A percentile compares a stretch with the other conserved stretches of the same genome.
These are phyloP conservation scores for Syngnathoides biaculeatus DNA, from an alignment of 2,113 vertebrate species.

Conservation along the genomic window DNA sequence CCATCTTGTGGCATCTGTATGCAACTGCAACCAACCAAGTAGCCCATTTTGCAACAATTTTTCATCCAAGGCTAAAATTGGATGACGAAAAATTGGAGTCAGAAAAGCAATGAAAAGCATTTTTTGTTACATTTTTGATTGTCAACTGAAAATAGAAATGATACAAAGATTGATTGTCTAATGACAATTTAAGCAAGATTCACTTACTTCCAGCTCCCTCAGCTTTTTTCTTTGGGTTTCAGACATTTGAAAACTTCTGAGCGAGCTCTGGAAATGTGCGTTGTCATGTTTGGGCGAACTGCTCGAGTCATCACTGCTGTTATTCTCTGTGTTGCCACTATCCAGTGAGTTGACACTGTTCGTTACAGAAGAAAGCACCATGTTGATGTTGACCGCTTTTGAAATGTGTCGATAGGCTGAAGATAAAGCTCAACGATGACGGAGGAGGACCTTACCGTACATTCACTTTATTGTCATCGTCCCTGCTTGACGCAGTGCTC, in stretches of 20 bases:
- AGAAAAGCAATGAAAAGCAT: too few species aligned
- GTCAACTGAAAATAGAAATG: not conserved
- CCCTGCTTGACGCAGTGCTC: conserved; percentile 51
- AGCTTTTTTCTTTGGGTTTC: conserved; percentile 75
- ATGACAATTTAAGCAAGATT: not conserved
- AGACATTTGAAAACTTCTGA: conserved; percentile 72
- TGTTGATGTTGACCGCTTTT: not conserved
- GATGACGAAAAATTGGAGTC: too few species aligned
- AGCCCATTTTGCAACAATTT: too few species aligned
- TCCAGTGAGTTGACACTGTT: conserved; percentile 59
- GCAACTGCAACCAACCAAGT: too few species aligned
- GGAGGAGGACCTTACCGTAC: conserved; percentile 45
- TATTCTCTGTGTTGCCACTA: conserved; percentile 53
- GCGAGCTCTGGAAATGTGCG: conserved; percentile 70
- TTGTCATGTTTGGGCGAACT: conserved; percentile 67
- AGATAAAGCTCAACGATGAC: not conserved
- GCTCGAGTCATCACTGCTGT: conserved; percentile 67
- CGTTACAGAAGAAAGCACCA: not conserved
- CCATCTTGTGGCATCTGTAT: too few species aligned
- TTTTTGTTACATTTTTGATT: not conserved
- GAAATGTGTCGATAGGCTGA: not conserved
- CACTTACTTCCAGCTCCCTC: conserved; percentile 74
- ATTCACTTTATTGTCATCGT: conserved; percentile 48
- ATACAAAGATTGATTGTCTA: not conserved
- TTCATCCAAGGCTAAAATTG: too few species aligned